Evolutionary conservation across 2,797 vertebrate species (phyloP).

Genomic region (Gymnopithys bicolor): DNA sequence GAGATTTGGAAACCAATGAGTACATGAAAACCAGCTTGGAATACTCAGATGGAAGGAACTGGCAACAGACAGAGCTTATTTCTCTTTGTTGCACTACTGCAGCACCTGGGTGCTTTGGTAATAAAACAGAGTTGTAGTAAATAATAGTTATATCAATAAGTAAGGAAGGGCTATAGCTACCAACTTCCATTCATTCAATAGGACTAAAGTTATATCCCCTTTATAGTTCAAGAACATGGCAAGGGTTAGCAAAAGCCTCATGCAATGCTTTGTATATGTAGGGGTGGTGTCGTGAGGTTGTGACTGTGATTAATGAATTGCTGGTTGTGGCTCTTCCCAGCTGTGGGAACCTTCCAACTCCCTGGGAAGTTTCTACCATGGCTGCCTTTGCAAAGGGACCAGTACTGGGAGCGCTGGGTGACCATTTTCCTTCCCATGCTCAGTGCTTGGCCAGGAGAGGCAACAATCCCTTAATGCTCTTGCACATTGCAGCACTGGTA

Average conservation of each 20-base stretch:
- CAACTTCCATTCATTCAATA: not conserved
- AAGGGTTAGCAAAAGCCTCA: too few relatives aligned
- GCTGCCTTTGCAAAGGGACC: not conserved
- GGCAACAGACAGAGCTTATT: not conserved
- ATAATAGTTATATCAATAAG: not conserved
- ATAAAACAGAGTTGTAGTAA: not conserved
- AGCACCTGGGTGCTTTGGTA: not conserved
- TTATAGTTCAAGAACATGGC: not conserved
- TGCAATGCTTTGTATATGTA: not conserved
- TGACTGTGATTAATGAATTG: not conserved
- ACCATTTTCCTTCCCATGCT: not conserved
- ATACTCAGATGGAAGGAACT: not conserved
- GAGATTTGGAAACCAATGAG: not conserved
- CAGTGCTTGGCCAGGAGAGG: not conserved
- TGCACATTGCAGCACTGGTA: not conserved
- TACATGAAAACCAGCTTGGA: not conserved
- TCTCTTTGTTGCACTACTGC: not conserved
- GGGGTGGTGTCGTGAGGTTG: not conserved
- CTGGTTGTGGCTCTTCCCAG: not conserved
- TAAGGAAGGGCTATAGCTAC: not conserved
- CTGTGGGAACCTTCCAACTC: not conserved
- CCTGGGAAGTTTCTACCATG: accelerated
- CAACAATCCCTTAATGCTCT: not conserved
- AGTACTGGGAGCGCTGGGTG: not conserved
- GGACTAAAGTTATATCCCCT: not conserved